phyloP scores from a whole-genome alignment of 2,113 vertebrate species.

The Clinocottus analis region DNA sequence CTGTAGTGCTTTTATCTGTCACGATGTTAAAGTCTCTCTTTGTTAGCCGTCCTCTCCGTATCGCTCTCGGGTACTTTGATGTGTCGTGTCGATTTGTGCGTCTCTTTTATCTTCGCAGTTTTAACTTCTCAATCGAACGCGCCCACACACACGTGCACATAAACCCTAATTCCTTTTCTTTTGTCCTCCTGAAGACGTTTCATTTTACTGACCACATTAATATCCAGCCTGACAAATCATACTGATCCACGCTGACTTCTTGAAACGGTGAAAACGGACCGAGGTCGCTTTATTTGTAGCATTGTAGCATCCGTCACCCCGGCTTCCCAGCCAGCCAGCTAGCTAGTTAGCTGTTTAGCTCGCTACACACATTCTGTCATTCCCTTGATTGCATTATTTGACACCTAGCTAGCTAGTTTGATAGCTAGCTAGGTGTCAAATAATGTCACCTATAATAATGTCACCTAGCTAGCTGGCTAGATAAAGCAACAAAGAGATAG shows the following conservation, averaged over 20 bases:
- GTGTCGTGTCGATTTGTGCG: slow-evolving; percentile 46
- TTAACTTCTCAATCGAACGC: slow-evolving; percentile 9
- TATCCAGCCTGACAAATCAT: not conserved
- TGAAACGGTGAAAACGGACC: not conserved
- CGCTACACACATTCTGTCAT: no score
- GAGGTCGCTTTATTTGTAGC: not conserved
- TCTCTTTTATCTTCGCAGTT: slow-evolving; percentile 42
- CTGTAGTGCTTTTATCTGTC: slow-evolving; percentile 47
- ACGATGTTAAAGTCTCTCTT: slow-evolving; percentile 25
- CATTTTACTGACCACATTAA: not conserved
- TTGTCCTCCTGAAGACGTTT: not conserved
- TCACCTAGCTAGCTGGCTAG: no score
- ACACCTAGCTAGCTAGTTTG: no score
- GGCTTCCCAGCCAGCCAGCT: no score
- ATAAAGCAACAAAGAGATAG: no score
- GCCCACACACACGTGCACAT: not conserved
- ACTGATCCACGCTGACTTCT: not conserved
- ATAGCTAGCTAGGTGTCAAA: no score
- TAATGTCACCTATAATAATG: no score
- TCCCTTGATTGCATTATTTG: no score
- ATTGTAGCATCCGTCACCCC: no score
- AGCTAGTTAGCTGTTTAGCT: no score
- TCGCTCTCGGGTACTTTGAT: slow-evolving; percentile 25
- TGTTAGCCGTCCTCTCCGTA: slow-evolving; percentile 18
- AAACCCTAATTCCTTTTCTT: not conserved